Percentiles rank a stretch among this genome's conserved stretches.
Conservation (phyloP, 2,888 invertebrate genomes). For the Epicampocera succincta region DNA sequence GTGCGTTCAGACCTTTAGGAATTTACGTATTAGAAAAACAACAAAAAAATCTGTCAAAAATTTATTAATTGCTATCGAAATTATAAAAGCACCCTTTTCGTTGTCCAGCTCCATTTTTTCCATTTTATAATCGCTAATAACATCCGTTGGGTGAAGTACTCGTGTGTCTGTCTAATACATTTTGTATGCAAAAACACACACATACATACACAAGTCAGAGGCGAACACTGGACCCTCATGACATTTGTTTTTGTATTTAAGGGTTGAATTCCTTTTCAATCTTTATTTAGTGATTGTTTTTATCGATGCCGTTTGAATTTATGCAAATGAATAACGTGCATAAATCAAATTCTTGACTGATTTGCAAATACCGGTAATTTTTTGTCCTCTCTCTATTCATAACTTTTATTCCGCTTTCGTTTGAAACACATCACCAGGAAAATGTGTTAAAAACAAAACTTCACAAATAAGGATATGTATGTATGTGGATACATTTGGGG, state of each 20-base stretch:
- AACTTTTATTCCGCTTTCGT: conserved; percentile 6
- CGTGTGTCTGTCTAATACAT: not conserved
- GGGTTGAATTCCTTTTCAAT: conserved; percentile 46
- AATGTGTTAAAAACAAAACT: conserved; percentile 49
- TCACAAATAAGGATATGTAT: conserved; percentile 13
- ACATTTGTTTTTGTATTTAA: not conserved
- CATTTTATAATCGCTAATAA: conserved; percentile 34
- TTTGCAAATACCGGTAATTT: conserved; percentile 62
- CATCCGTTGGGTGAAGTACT: conserved; percentile 20
- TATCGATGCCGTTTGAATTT: conserved; percentile 53
- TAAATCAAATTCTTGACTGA: conserved; percentile 72
- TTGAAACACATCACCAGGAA: conserved; percentile 22
- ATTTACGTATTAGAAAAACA: too few species aligned
- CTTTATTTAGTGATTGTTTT: conserved; percentile 11
- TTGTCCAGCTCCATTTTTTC: not conserved
- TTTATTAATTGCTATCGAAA: conserved; percentile 56
- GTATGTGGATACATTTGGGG: conserved; percentile 1
- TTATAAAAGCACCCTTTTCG: conserved; percentile 30
- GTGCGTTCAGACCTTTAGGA: not conserved
- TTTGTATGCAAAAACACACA: conserved; percentile 43
- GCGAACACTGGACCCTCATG: conserved; percentile 30
- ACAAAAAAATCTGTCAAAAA: conserved; percentile 38
- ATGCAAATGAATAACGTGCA: conserved; percentile 71
- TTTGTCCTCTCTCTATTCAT: not conserved
- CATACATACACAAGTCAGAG: conserved; percentile 48